Percentiles rank a stretch among this genome's conserved stretches.
These are phyloP conservation scores for Agrotis segetum DNA, from an alignment of 2,888 invertebrate species.

Conservation along the genomic window DNA sequence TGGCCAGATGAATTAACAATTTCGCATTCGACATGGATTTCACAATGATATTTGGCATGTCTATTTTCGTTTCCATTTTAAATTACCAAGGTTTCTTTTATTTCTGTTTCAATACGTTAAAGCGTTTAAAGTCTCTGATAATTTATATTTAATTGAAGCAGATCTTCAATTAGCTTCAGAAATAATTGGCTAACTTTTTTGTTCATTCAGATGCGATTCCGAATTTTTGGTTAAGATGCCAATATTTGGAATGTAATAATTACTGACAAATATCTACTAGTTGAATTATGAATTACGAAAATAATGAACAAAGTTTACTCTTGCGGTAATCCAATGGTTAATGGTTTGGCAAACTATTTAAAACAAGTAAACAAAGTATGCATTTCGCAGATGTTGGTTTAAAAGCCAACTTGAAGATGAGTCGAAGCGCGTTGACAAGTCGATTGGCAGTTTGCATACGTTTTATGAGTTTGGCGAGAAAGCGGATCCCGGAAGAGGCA, in stretches of 20 bases:
- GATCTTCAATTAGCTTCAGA: slow-evolving; percentile 64
- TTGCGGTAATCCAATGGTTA: slow-evolving; percentile 73
- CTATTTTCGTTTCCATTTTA: slow-evolving; percentile 40
- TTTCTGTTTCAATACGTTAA: slow-evolving; percentile 20
- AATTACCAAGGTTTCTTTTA: slow-evolving; percentile 24
- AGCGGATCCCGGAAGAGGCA: slow-evolving; percentile 85
- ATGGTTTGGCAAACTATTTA: slow-evolving; percentile 80
- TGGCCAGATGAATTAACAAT: slow-evolving; percentile 72
- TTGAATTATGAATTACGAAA: no score
- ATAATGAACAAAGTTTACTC: slow-evolving; percentile 48
- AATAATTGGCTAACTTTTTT: slow-evolving; percentile 73
- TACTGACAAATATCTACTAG: background rate
- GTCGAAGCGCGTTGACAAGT: slow-evolving; percentile 81
- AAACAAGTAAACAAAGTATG: slow-evolving; percentile 78
- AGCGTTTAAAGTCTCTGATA: slow-evolving; percentile 11
- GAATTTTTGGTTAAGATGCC: slow-evolving; percentile 70
- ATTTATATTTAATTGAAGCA: slow-evolving; percentile 40
- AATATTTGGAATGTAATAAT: background rate
- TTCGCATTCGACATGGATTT: slow-evolving; percentile 53
- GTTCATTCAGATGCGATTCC: slow-evolving; percentile 78
- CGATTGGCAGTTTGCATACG: slow-evolving; percentile 85
- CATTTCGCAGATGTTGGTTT: slow-evolving; percentile 79
- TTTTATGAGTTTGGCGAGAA: slow-evolving; percentile 87
- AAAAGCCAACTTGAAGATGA: slow-evolving; percentile 71
- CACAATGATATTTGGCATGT: slow-evolving; percentile 39